phyloP scores from a whole-genome alignment of 1,140 invertebrate genomes.

The Helicoverpa armigera region DNA sequence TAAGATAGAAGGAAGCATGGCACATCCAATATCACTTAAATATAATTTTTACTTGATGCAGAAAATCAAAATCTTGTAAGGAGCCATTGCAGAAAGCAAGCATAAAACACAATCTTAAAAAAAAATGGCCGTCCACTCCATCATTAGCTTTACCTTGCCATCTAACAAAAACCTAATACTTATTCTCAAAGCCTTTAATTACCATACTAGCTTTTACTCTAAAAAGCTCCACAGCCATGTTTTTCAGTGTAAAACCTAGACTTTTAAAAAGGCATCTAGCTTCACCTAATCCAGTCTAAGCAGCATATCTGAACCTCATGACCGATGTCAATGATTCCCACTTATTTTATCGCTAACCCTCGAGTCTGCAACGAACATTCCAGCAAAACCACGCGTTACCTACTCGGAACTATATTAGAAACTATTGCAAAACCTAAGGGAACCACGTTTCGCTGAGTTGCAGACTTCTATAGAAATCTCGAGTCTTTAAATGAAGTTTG shows the following conservation, averaged over 20 bases:
- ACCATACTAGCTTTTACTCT: slow-evolving; percentile 9
- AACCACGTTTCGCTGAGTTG: slow-evolving; percentile 49
- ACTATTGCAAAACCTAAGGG: slow-evolving; percentile 53
- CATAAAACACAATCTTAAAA: too few species aligned
- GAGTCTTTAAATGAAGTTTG: slow-evolving; percentile 40
- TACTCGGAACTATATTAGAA: slow-evolving; percentile 53
- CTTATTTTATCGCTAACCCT: slow-evolving; percentile 71
- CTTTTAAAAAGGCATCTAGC: slow-evolving; percentile 48
- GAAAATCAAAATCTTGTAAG: too few species aligned
- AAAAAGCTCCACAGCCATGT: neutral
- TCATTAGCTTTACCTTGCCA: neutral
- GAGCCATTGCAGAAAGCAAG: too few species aligned
- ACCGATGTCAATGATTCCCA: slow-evolving; percentile 77
- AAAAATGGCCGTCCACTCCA: neutral
- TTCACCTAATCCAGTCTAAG: slow-evolving; percentile 66
- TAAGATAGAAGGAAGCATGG: too few species aligned
- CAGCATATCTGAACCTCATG: slow-evolving; percentile 67
- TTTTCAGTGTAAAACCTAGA: slow-evolving; percentile 38
- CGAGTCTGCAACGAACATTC: slow-evolving; percentile 55
- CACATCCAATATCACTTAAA: too few species aligned
- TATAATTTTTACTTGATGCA: too few species aligned
- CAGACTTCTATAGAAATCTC: slow-evolving; percentile 41
- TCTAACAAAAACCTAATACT: neutral
- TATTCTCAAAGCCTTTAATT: neutral
- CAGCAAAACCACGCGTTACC: slow-evolving; percentile 51